These are phyloP conservation scores for Candidula unifasciata DNA, from an alignment of 2,888 invertebrate species.

Conservation along the genomic window DNA sequence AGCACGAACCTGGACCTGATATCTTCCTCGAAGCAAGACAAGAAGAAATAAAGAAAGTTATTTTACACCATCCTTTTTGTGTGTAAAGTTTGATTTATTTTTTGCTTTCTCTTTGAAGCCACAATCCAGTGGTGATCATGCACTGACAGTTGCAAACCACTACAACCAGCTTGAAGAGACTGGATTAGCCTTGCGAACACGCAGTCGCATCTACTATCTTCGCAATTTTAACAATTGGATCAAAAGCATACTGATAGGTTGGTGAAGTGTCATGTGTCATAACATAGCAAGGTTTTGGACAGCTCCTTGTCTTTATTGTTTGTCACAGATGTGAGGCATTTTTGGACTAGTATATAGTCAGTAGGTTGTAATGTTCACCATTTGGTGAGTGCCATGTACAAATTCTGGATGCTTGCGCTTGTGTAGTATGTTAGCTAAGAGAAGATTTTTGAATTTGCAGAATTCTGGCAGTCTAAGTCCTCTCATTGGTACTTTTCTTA, in stretches of 20 bases:
- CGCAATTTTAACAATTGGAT: conserved; percentile 99
- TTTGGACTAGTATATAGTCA: too few relatives aligned
- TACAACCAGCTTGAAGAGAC: conserved; percentile 89
- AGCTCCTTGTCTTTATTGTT: too few relatives aligned
- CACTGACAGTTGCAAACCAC: conserved; percentile 88
- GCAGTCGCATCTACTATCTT: conserved; percentile 94
- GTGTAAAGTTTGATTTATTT: not conserved
- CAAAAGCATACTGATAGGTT: conserved; percentile 95
- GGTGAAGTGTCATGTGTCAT: not conserved
- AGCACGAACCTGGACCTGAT: too few relatives aligned
- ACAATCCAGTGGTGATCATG: conserved; percentile 56
- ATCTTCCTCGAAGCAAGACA: too few relatives aligned
- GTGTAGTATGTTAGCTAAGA: too few relatives aligned
- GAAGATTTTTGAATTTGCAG: too few relatives aligned
- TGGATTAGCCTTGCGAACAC: conserved; percentile 87
- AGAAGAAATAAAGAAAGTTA: too few relatives aligned
- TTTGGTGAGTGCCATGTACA: too few relatives aligned
- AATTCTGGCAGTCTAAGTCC: too few relatives aligned
- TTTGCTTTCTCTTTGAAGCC: not conserved
- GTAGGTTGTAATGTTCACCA: not conserved
- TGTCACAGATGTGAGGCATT: too few relatives aligned
- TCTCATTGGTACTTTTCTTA: too few relatives aligned
- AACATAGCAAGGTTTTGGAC: not conserved
- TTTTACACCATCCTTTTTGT: not conserved
- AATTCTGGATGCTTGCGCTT: too few relatives aligned